Evolutionary conservation across 2,888 invertebrate genomes (phyloP).

Genomic region (Asteroscopus sphinx): DNA sequence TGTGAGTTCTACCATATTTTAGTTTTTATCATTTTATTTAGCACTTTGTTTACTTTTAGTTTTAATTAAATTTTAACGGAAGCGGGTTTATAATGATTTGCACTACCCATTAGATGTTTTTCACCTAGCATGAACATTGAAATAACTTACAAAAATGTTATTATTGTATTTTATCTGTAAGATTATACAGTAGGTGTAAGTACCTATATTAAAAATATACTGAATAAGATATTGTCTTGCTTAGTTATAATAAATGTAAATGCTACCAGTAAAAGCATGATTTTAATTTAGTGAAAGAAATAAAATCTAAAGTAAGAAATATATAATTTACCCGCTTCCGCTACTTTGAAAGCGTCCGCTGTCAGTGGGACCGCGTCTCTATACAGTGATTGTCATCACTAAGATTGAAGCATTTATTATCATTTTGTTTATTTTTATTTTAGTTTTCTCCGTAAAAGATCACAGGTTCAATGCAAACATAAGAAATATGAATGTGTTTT

Average conservation of each 20-base stretch:
- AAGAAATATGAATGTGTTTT: neutral
- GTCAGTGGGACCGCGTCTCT: constrained; percentile 42
- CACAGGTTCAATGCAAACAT: constrained; percentile 37
- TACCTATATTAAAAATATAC: neutral
- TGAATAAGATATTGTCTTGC: constrained; percentile 7
- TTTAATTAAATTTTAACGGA: constrained; percentile 53
- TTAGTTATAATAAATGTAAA: constrained; percentile 5
- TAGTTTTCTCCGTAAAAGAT: constrained; percentile 34
- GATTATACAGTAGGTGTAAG: constrained; percentile 13
- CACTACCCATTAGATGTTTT: too few species aligned
- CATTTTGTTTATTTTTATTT: constrained; percentile 56
- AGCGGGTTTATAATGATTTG: constrained; percentile 40
- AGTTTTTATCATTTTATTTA: constrained; percentile 51
- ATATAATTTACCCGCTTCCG: constrained; percentile 41
- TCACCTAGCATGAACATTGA: neutral
- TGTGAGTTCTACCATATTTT: constrained; percentile 47
- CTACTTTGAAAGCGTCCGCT: constrained; percentile 48
- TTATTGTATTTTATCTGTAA: neutral
- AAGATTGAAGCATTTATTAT: constrained; percentile 72
- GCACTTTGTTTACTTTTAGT: constrained; percentile 55
- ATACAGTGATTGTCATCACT: constrained; percentile 47
- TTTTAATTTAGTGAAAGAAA: neutral
- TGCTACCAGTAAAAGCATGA: neutral
- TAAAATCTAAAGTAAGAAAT: neutral
- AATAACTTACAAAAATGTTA: neutral